Conservation (phyloP, 2,113 vertebrate species). For the Heterotilapia buettikoferi region DNA sequence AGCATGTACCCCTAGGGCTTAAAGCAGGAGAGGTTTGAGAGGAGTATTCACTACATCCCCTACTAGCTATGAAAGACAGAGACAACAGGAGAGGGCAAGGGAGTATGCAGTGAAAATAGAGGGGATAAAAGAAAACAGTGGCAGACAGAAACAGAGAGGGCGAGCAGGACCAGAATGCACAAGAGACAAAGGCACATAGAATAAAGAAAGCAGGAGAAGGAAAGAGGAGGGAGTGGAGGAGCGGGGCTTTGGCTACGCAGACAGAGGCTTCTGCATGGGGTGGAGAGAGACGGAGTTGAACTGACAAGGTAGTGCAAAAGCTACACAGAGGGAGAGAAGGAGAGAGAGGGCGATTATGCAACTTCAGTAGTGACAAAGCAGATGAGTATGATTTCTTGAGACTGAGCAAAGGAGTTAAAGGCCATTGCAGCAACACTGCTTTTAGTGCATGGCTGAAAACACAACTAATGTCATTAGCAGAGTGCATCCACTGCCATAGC, state of each 20-base stretch:
- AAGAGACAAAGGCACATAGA: conserved; percentile 8
- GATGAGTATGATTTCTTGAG: conserved; percentile 36
- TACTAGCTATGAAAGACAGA: conserved; percentile 47
- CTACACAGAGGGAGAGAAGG: not conserved
- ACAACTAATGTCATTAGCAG: not conserved
- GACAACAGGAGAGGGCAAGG: conserved; percentile 24
- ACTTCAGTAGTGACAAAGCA: conserved; percentile 23
- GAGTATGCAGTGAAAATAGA: conserved; percentile 16
- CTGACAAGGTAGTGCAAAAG: conserved; percentile 21
- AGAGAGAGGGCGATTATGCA: conserved; percentile 31
- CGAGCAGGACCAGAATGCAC: conserved; percentile 25
- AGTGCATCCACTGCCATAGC: not conserved
- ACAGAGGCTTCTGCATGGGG: not conserved
- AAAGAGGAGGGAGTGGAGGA: not conserved
- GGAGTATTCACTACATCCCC: conserved; percentile 41
- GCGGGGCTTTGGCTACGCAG: not conserved
- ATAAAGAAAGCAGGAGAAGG: not conserved
- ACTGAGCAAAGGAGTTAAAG: conserved; percentile 9
- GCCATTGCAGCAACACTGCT: not conserved
- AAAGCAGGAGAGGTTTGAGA: conserved; percentile 39
- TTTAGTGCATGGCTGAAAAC: not conserved
- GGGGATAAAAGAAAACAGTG: conserved; percentile 10
- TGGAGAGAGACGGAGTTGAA: conserved; percentile 16
- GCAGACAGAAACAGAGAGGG: conserved; percentile 30
- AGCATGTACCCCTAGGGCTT: conserved; percentile 38